phyloP scores from a whole-genome alignment of 2,888 invertebrate genomes.

The Orthosia gothica region DNA sequence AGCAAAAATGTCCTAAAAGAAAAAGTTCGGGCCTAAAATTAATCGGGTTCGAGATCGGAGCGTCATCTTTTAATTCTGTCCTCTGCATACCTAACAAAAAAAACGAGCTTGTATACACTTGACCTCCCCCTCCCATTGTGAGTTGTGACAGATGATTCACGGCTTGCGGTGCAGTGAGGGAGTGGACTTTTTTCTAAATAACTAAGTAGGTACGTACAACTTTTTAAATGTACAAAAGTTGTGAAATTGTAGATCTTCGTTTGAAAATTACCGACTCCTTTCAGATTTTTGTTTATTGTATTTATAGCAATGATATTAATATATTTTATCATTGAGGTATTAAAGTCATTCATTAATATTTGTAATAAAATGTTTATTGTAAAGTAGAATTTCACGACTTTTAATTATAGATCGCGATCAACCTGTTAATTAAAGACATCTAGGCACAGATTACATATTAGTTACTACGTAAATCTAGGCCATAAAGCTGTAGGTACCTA shows the following conservation, averaged over 20 bases:
- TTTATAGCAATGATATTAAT: no score
- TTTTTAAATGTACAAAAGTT: conserved; percentile 5
- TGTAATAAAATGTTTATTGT: not conserved
- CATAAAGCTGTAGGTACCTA: conserved; percentile 11
- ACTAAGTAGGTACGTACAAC: not conserved
- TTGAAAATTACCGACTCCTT: not conserved
- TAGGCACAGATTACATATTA: no score
- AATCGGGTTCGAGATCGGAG: conserved; percentile 42
- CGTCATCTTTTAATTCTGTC: conserved; percentile 70
- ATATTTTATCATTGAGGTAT: no score
- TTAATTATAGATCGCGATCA: conserved; percentile 3
- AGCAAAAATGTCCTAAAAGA: not conserved
- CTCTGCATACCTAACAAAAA: conserved; percentile 58
- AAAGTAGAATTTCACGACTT: not conserved
- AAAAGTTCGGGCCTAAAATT: conserved; percentile 14
- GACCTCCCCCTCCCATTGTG: conserved; percentile 51
- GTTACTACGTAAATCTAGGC: no score
- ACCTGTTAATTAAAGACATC: not conserved
- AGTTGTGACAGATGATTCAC: conserved; percentile 63
- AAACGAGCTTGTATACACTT: conserved; percentile 54
- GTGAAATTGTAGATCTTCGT: conserved; percentile 8
- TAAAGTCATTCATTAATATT: no score
- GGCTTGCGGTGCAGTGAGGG: conserved; percentile 59
- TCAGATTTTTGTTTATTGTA: not conserved
- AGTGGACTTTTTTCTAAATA: conserved; percentile 44